Conservation (phyloP, 2,797 vertebrate species). For the Sebastes trivittatus region DNA sequence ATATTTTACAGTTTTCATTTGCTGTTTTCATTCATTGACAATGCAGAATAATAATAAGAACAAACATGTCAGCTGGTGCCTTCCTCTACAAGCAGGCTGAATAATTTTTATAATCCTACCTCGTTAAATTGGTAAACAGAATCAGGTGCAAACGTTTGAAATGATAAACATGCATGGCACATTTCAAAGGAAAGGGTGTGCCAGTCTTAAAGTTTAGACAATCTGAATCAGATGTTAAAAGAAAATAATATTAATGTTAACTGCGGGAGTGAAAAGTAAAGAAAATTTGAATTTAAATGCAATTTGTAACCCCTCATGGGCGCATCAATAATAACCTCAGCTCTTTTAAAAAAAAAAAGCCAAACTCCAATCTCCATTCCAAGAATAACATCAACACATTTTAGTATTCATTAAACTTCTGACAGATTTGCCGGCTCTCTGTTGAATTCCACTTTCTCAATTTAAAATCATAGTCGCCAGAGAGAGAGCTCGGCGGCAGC, state of each 20-base stretch:
- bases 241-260: background rate
- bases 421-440: slow-evolving; percentile 5
- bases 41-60: background rate
- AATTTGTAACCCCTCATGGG: background rate
- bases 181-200: background rate
- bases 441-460: slow-evolving; percentile 8
- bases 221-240: background rate
- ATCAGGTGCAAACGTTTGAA: background rate
- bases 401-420: slow-evolving; percentile 26
- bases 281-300: background rate
- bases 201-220: background rate
- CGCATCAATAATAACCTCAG: slow-evolving; percentile 1
- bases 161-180: background rate
- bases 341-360: slow-evolving; percentile 15
- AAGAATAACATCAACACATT: slow-evolving; percentile 26
- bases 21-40: background rate
- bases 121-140: background rate
- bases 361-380: background rate
- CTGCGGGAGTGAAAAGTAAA: background rate
- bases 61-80: background rate
- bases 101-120: background rate
- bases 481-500: background rate
- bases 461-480: slow-evolving; percentile 29
- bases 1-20: background rate
- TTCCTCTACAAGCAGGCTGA: background rate